Conservation (phyloP, 2,888 invertebrate species). For the Ctena decussata region DNA sequence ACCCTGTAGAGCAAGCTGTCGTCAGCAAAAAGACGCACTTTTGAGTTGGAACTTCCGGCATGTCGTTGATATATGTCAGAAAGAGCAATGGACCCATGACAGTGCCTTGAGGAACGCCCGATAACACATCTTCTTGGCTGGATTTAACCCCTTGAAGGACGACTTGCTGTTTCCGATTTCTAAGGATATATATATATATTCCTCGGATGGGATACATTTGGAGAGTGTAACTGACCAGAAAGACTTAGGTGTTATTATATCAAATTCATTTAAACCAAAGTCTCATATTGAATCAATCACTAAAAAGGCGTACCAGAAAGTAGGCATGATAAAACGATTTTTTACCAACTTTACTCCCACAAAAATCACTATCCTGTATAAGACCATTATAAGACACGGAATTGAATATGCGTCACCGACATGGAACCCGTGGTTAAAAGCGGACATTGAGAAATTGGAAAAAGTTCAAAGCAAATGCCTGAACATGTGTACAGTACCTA, state of each 20-base stretch:
- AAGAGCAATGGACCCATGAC: slow-evolving; percentile 33
- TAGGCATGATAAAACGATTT: neutral
- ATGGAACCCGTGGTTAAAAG: too few species aligned
- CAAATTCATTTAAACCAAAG: neutral
- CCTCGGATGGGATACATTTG: neutral
- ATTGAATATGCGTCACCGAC: too few species aligned
- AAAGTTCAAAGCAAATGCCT: too few species aligned
- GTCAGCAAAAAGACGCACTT: too few species aligned
- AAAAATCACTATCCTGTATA: neutral
- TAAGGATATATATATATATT: slow-evolving; percentile 41
- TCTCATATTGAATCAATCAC: neutral
- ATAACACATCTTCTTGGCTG: slow-evolving; percentile 14
- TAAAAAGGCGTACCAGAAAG: neutral
- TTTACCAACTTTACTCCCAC: neutral
- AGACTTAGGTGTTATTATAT: too few species aligned
- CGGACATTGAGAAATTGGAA: too few species aligned
- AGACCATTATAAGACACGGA: neutral
- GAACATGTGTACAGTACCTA: too few species aligned
- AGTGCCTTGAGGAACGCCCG: slow-evolving; percentile 30
- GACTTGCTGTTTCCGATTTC: neutral
- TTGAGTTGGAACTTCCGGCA: too few species aligned
- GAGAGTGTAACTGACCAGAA: too few species aligned
- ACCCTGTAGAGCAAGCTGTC: slow-evolving; percentile 20
- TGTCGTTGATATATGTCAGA: slow-evolving; percentile 35
- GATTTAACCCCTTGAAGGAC: neutral